Evolutionary conservation across 35 echinoderm and acorn worm species (phyloP).

Genomic region (Apostichopus californicus): DNA sequence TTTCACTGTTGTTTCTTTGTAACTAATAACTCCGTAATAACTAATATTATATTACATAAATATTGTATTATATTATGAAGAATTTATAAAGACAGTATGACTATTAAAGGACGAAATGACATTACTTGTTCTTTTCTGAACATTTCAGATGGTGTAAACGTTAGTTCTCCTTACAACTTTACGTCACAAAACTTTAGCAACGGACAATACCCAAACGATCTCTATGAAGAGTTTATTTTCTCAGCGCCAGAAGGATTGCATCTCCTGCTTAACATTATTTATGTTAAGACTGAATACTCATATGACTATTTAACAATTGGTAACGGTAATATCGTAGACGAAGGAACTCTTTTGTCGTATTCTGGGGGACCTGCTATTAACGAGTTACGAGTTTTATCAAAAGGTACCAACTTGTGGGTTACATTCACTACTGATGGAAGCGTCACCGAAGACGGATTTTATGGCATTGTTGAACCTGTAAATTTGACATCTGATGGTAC

Average conservation of each 20-base stretch:
- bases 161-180: not conserved
- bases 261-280: not conserved
- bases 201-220: not conserved
- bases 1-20: too few relatives aligned
- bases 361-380: not conserved
- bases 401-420: not conserved
- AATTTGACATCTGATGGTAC: too few relatives aligned
- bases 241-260: too few relatives aligned
- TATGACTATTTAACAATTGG: conserved; percentile 4
- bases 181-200: not conserved
- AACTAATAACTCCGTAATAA: too few relatives aligned
- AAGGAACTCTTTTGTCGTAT: not conserved
- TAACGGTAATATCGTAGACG: not conserved
- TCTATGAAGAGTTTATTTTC: not conserved
- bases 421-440: not conserved
- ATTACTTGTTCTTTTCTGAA: too few relatives aligned
- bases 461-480: not conserved
- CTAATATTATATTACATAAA: too few relatives aligned
- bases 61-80: too few relatives aligned
- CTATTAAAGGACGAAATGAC: too few relatives aligned
- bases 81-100: too few relatives aligned
- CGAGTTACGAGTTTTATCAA: not conserved
- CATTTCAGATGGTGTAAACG: not conserved
- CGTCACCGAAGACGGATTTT: not conserved
- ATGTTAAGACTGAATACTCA: not conserved